Percentiles rank a stretch among this genome's conserved stretches.
phyloP scores from a whole-genome alignment of 2,888 invertebrate species.

The Achlya flavicornis region DNA sequence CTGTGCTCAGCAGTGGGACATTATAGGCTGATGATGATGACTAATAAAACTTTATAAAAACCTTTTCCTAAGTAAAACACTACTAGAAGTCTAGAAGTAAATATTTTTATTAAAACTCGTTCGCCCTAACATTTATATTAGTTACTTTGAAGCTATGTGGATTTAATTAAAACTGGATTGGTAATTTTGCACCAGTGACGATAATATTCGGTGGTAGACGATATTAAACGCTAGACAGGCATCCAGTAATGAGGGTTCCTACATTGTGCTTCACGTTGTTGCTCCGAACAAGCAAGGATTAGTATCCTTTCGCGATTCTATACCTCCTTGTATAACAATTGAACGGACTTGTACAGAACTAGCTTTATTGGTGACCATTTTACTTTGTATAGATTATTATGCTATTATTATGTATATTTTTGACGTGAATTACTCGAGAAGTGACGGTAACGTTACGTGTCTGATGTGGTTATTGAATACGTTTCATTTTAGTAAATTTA shows the following conservation, averaged over 20 bases:
- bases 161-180: constrained; percentile 52
- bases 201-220: constrained; percentile 37
- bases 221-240: constrained; percentile 40
- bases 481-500: too few species aligned
- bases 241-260: constrained; percentile 47
- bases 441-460: too few species aligned
- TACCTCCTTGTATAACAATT: constrained; percentile 8
- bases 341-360: constrained; percentile 2
- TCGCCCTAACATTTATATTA: constrained; percentile 17
- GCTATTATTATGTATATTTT: too few species aligned
- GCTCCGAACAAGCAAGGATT: constrained; percentile 1
- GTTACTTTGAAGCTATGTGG: constrained; percentile 19
- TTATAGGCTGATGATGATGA: too few species aligned
- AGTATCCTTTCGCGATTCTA: constrained; percentile 10
- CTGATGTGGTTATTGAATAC: too few species aligned
- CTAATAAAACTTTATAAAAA: too few species aligned
- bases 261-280: constrained; percentile 12
- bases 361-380: background rate
- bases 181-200: constrained; percentile 39
- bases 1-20: too few species aligned
- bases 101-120: background rate
- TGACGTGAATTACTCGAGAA: too few species aligned
- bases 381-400: background rate
- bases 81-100: background rate
- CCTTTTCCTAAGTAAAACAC: too few species aligned